Conservation (phyloP, 2,797 vertebrate species). For the Gallinago solitaria region DNA sequence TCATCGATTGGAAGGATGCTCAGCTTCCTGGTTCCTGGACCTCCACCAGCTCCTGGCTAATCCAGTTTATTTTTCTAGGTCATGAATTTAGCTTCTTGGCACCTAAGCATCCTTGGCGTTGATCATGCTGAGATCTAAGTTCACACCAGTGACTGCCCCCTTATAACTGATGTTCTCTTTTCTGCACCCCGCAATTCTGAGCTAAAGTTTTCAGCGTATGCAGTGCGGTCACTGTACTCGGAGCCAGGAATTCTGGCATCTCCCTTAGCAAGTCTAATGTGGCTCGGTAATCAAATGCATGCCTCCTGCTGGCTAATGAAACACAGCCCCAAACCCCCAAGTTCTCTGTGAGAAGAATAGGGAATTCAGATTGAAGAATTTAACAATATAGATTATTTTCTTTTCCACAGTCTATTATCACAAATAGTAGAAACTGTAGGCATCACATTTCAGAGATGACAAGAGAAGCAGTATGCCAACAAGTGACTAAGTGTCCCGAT, state of each 20-base stretch:
- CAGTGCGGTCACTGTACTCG: background rate
- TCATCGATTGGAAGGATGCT: background rate
- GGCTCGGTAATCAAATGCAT: background rate
- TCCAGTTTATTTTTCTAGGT: background rate
- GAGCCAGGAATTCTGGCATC: background rate
- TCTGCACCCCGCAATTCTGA: background rate
- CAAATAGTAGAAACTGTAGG: background rate
- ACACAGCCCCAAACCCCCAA: background rate
- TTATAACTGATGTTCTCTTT: background rate
- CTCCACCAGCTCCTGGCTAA: background rate
- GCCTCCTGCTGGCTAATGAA: background rate
- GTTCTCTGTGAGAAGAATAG: background rate
- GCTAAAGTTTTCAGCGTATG: background rate
- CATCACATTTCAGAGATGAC: conserved; percentile 6
- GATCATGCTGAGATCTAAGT: background rate
- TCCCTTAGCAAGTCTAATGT: background rate
- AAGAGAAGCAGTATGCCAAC: background rate
- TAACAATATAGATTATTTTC: background rate
- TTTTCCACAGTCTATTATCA: background rate
- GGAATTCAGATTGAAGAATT: background rate
- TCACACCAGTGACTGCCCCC: background rate
- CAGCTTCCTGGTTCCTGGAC: background rate
- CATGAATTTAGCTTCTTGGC: background rate
- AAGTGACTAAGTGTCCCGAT: background rate
- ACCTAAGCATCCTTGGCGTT: background rate